Evolutionary conservation across 2,888 invertebrate species (phyloP).

Genomic region (Oscheius sp.): DNA sequence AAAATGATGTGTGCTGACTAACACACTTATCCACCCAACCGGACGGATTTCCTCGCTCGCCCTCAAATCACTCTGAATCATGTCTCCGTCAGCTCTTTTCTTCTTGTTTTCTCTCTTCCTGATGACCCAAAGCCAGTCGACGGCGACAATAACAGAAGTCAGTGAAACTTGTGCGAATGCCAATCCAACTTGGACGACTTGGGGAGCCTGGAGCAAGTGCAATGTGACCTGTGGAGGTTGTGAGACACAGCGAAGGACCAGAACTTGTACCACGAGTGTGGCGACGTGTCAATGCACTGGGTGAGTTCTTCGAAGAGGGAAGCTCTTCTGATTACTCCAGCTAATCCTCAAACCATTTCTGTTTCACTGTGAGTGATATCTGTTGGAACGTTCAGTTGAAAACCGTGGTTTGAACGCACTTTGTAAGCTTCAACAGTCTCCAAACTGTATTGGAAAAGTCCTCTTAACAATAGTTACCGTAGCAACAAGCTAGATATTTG

Average conservation of each 20-base stretch:
- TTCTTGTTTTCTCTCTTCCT: background rate
- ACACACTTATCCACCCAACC: constrained; percentile 1
- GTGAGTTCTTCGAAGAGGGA: background rate
- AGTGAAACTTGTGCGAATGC: background rate
- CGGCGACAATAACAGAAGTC: background rate
- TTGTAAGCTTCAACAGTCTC: too few species aligned
- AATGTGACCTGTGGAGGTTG: constrained; percentile 2
- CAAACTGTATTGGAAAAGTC: too few species aligned
- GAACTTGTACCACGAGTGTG: background rate
- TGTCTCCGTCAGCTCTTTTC: background rate
- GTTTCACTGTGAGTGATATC: background rate
- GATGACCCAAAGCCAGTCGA: background rate
- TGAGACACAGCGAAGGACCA: background rate
- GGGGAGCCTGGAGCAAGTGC: background rate
- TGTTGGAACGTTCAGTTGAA: too few species aligned
- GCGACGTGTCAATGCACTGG: background rate
- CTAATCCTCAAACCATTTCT: background rate
- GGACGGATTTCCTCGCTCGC: background rate
- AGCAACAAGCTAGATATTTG: too few species aligned
- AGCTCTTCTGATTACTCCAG: background rate
- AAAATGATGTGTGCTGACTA: constrained; percentile 3
- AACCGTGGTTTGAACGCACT: too few species aligned
- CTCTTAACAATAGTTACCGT: too few species aligned
- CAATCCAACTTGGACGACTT: background rate
- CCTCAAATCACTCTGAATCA: background rate